Percentiles rank a stretch among this genome's conserved stretches.
These are phyloP conservation scores for Cavia porcellus DNA, from an alignment of 2,113 vertebrate genomes.

Conservation along the genomic window DNA sequence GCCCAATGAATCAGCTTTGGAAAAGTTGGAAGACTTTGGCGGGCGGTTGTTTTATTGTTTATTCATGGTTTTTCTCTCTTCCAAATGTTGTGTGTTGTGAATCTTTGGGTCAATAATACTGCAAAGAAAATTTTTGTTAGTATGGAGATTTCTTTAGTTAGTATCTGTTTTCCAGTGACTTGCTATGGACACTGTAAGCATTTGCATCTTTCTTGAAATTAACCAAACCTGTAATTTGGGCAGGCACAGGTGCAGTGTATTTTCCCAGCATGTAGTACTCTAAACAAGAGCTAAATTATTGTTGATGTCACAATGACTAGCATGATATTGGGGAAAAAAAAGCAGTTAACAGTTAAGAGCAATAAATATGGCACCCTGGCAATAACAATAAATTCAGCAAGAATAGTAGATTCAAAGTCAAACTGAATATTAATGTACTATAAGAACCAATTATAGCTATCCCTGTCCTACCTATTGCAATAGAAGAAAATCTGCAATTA, in stretches of 20 bases:
- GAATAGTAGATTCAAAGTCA: background rate
- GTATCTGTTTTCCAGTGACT: background rate
- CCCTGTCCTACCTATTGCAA: background rate
- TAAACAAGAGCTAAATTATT: background rate
- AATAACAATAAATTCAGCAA: background rate
- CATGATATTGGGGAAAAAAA: background rate
- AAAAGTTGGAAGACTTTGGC: no score
- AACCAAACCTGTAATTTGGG: background rate
- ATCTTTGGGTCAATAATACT: background rate
- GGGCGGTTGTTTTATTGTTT: background rate
- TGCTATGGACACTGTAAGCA: background rate
- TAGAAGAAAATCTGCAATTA: background rate
- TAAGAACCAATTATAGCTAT: background rate
- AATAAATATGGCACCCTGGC: no score
- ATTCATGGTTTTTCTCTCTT: no score
- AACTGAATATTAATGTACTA: background rate
- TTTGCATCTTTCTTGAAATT: background rate
- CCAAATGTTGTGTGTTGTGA: no score
- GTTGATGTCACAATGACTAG: background rate
- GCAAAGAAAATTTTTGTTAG: background rate
- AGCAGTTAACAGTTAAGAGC: background rate
- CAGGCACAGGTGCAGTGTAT: background rate
- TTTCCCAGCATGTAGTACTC: background rate
- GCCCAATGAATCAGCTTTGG: no score
- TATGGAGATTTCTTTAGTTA: no score